Base-by-base conservation (phyloP, 2,888 invertebrate genomes). In the Microctonus hyperodae region DNA sequence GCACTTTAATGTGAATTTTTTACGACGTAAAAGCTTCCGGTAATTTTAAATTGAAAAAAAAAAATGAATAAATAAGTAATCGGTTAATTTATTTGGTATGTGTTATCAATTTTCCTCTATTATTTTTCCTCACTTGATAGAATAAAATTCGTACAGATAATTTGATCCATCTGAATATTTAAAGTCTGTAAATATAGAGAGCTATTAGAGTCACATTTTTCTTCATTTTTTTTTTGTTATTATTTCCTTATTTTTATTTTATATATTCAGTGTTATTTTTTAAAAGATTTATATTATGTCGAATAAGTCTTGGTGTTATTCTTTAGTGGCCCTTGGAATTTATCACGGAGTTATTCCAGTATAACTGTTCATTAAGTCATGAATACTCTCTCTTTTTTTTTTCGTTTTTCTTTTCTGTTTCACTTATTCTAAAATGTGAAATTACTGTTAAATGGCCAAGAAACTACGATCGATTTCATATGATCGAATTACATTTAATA, bases 1-100 rank as follows among this genome's bases (percentile, higher is more conserved):
- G 33, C 44, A 51, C 56, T 23, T 50, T 60, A 51, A 62, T 61
- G 57, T 62, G 58, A 56, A 65, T 65, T 63, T 58, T 65, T 61
- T 51, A 44, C 55, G 55, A 63, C 59, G 51, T 37, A 53, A 33
- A 63, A n/a, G 31, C 63, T 68, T 68, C 64, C 68, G 64, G 68
- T 68, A 56, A 58, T 68, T 35, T 33, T 31, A 37, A 58, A 13
- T n/a, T 28, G 28, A 28, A 28, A 28, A 16, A 50, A 50, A 20
- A 50, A 3, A n/a, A 50, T 50, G n/a, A 3, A 50, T 48, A 51
- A 62, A 35, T 37, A 67, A 44, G 44, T 7, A 4, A 16, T 7
- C 44, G 7, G 11, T 31, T 55, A 44, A 25, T 16, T 37, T 56
- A 22, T 37, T 25, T 7, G 37, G 11, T 57, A 16, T 20, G 16